phyloP scores from a whole-genome alignment of 2,888 invertebrate genomes.

The Drosophila differens region DNA sequence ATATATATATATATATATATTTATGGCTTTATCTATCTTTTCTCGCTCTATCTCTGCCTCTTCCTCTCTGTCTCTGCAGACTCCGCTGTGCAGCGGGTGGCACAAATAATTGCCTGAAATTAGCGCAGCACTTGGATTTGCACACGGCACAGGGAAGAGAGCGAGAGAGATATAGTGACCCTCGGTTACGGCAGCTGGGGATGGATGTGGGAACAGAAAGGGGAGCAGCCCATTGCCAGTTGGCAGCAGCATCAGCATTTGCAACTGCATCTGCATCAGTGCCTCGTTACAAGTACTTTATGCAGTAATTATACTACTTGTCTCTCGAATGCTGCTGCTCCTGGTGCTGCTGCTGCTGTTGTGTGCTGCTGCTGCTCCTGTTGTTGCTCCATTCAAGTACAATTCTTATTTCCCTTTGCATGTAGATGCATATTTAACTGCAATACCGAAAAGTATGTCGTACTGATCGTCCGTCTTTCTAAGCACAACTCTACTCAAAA shows the following conservation, averaged over 20 bases:
- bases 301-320: constrained; percentile 79
- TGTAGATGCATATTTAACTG: constrained; percentile 8
- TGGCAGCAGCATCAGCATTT: constrained; percentile 22
- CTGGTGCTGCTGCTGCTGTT: constrained; percentile 14
- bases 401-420: constrained; percentile 48
- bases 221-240: constrained; percentile 21
- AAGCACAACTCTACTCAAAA: background rate
- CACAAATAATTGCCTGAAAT: constrained; percentile 80
- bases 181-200: background rate
- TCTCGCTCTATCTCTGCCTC: background rate
- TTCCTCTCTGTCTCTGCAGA: background rate
- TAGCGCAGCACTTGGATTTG: constrained; percentile 54
- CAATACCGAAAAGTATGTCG: background rate
- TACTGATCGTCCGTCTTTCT: background rate
- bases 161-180: constrained; percentile 14
- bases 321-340: constrained; percentile 49
- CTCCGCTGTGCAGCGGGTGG: constrained; percentile 55
- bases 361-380: background rate
- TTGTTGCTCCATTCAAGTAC: constrained; percentile 56
- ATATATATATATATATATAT: background rate
- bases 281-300: constrained; percentile 78
- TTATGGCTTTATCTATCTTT: background rate
- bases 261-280: constrained; percentile 34
- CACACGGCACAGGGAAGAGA: constrained; percentile 26
- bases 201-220: background rate